These are phyloP conservation scores for Myrmecophaga tridactyla DNA, from an alignment of 2,113 vertebrate genomes.

Conservation along the genomic window DNA sequence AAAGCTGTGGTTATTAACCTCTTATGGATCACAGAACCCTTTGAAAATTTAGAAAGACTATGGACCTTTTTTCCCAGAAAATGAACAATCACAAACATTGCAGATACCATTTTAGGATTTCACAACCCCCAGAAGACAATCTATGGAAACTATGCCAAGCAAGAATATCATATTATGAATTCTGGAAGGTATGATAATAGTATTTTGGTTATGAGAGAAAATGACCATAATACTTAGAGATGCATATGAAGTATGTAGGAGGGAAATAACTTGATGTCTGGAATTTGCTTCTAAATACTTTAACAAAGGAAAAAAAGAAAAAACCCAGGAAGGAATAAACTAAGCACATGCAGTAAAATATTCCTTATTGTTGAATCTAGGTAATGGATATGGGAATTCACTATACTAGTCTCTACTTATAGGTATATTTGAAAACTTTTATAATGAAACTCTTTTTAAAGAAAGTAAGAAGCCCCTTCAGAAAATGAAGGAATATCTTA, in stretches of 20 bases:
- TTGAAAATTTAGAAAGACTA: background rate
- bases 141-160: background rate
- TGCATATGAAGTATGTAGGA: background rate
- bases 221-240: background rate
- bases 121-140: background rate
- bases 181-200: background rate
- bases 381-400: background rate
- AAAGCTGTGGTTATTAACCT: background rate
- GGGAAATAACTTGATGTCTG: slow-evolving; percentile 30
- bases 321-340: background rate
- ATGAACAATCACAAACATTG: background rate
- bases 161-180: background rate
- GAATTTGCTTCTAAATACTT: slow-evolving; percentile 43
- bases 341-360: background rate
- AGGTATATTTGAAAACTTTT: background rate
- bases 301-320: background rate
- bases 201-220: background rate
- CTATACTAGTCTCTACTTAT: background rate
- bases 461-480: background rate
- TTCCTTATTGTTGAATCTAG: background rate
- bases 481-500: background rate
- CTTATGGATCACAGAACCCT: background rate
- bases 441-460: background rate
- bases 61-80: background rate
- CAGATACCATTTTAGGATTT: background rate